Conservation (phyloP, 2,797 vertebrate species). For the Manis javanica region DNA sequence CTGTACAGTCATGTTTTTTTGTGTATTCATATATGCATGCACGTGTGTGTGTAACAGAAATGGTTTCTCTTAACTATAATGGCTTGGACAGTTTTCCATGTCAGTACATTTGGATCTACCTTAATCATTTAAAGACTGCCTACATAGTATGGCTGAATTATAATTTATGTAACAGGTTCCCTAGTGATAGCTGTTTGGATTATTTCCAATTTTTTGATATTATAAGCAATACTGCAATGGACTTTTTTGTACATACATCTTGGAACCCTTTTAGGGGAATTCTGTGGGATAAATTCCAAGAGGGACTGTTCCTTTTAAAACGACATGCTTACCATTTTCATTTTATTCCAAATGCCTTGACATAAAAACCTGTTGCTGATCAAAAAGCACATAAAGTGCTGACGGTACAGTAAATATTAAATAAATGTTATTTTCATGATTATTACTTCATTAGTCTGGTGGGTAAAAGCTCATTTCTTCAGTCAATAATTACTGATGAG, state of each 20-base stretch:
- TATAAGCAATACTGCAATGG: neutral
- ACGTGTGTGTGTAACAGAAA: constrained; percentile 16
- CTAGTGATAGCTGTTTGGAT: constrained; percentile 42
- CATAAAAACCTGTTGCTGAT: constrained; percentile 47
- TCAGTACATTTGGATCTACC: neutral
- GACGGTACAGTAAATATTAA: neutral
- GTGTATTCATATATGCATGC: neutral
- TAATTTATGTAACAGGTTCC: constrained; percentile 57
- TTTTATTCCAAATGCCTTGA: constrained; percentile 30
- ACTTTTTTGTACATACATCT: constrained; percentile 47
- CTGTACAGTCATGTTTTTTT: neutral
- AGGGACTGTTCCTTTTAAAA: constrained; percentile 58
- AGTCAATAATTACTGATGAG: neutral
- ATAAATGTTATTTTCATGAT: neutral
- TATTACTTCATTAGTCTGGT: neutral
- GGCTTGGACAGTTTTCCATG: constrained; percentile 18
- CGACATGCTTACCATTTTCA: constrained; percentile 34
- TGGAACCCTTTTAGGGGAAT: constrained; percentile 44
- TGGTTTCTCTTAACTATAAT: constrained; percentile 50
- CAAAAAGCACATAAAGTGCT: constrained; percentile 34
- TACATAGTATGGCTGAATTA: neutral
- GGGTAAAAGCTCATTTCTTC: constrained; percentile 3
- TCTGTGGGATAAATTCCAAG: constrained; percentile 43
- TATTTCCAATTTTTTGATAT: constrained; percentile 55
- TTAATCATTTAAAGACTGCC: constrained; percentile 53